These are phyloP conservation scores for Melopsittacus undulatus DNA, from an alignment of 2,797 vertebrate genomes.

Conservation along the genomic window DNA sequence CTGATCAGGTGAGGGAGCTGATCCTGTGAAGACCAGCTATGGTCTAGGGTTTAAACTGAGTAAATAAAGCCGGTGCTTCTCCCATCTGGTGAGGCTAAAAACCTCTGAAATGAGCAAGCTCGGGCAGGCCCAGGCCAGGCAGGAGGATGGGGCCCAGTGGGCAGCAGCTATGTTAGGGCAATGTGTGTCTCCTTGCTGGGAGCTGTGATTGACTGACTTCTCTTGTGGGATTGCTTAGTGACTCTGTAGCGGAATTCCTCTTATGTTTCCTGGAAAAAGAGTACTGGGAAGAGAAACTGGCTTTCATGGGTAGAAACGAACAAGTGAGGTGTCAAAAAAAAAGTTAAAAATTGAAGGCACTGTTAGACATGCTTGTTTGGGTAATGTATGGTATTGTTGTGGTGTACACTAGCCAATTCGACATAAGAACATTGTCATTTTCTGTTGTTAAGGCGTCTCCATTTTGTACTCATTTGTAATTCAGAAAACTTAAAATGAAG, in stretches of 20 bases:
- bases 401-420: not conserved
- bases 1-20: not conserved
- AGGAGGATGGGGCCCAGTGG: fast-evolving
- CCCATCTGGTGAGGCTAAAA: no score
- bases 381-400: not conserved
- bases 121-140: not conserved
- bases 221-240: not conserved
- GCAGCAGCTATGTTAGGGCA: fast-evolving
- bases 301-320: not conserved
- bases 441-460: not conserved
- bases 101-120: not conserved
- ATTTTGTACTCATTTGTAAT: not conserved
- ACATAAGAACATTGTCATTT: not conserved
- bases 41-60: not conserved
- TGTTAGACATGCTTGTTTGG: not conserved
- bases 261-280: not conserved
- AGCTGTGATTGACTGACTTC: not conserved
- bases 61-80: not conserved
- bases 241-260: not conserved
- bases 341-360: not conserved
- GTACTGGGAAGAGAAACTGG: not conserved
- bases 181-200: fast-evolving
- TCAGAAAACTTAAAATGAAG: not conserved
- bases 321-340: not conserved
- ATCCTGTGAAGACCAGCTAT: not conserved